Base-by-base conservation (phyloP, 1,140 invertebrate species). In the Cyclina sinensis region DNA sequence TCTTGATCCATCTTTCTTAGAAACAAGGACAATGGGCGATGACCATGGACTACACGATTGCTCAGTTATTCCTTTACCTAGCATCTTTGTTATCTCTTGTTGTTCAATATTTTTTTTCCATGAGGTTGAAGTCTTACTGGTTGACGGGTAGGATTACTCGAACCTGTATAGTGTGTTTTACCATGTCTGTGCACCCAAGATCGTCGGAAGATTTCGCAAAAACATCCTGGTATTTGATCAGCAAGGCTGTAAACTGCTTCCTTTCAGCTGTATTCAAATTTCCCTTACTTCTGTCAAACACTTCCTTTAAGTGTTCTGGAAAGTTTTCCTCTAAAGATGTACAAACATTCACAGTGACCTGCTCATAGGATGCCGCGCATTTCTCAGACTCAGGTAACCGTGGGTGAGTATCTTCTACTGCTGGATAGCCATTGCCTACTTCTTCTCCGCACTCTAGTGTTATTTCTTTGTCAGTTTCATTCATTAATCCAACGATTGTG, bases 171-270 rank as follows among this genome's bases (percentile, higher is more conserved):
- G 43, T 54, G 57, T 37, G 79, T 73, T 78, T 57, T 2, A 91
- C 70, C 68, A 37, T 76, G 16, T 57, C 43, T 18, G 88, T 89
- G 43, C 79, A 46, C 0, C 88, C 83, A 21, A 91, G 30, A 43
- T 91, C 83, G 76, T 43, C 82, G n/a, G 81, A 43, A 57, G 81
- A 80, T 43, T 81, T 88, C 14, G 87, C 54, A 78, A 91, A 91
- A n/a, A 89, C 46, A 46, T 85, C 32, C 32, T 88, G 81, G 43
- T 84, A 90, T 62, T 88, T 88, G 51, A 24, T 86, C 16, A 27
- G 46, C 30, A 80, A 32, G 5, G 43, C 48, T 54, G 76, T 27
- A 80, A 80, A 80, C 24, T 4, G 54, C 14, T 80, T n/a, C 37
- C 21, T 48, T 32, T 80, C 43, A 18, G 27, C 30, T 54, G 5